phyloP scores from a whole-genome alignment of 2,797 vertebrate species.

The Sebastes vulpes region DNA sequence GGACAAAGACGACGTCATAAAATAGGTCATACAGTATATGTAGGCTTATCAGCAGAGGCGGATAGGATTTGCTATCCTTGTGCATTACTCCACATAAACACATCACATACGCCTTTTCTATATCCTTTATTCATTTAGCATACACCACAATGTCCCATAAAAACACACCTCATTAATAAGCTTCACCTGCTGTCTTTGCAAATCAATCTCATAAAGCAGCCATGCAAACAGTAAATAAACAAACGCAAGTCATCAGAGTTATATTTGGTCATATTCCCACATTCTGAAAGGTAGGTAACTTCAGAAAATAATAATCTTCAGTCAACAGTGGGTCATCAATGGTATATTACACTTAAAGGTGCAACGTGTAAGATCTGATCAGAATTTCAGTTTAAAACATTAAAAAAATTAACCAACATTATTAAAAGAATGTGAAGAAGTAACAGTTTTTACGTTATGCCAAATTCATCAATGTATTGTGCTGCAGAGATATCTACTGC shows the following conservation, averaged over 20 bases:
- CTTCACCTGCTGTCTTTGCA: not conserved
- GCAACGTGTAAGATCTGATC: not conserved
- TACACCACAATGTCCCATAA: not conserved
- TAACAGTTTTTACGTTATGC: no score
- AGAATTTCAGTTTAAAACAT: not conserved
- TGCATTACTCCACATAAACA: not conserved
- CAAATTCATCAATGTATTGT: no score
- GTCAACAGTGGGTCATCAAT: not conserved
- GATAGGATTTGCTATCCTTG: not conserved
- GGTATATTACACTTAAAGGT: not conserved
- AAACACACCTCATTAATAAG: not conserved
- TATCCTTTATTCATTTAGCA: not conserved
- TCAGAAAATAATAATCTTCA: not conserved
- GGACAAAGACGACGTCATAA: conserved; percentile 43
- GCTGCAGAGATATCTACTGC: no score
- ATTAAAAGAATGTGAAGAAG: no score
- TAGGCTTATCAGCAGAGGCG: not conserved
- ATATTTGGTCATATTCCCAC: not conserved
- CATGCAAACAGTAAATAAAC: not conserved
- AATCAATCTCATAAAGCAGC: not conserved
- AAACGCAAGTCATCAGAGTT: not conserved
- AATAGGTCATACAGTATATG: conserved; percentile 4
- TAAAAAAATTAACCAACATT: no score
- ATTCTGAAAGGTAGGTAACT: not conserved
- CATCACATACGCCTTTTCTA: not conserved